Evolutionary conservation across 1,140 invertebrate species (phyloP).

Genomic region (Bicyclus anynana): DNA sequence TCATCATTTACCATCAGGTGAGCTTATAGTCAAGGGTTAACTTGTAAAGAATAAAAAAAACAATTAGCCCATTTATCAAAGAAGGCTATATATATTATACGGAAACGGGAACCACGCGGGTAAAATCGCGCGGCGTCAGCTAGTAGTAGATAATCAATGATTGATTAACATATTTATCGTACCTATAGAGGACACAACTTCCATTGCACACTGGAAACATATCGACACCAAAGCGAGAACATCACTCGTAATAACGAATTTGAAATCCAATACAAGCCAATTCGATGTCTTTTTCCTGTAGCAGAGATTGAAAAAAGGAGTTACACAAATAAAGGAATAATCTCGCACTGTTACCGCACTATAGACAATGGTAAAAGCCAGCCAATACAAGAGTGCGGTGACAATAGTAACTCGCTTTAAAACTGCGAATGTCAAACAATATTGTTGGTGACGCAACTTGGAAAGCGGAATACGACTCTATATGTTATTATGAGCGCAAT

Average conservation of each 20-base stretch:
- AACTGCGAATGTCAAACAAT: slow-evolving; percentile 7
- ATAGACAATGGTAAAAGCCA: slow-evolving; percentile 18
- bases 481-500: not conserved
- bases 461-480: not conserved
- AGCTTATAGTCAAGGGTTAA: too few species aligned
- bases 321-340: slow-evolving; percentile 26
- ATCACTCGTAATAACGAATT: slow-evolving; percentile 59
- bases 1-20: too few species aligned
- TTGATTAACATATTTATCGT: too few species aligned
- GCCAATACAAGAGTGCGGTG: slow-evolving; percentile 17
- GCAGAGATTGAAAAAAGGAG: slow-evolving; percentile 19
- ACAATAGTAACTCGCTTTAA: slow-evolving; percentile 11
- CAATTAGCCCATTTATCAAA: too few species aligned
- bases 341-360: slow-evolving; percentile 17
- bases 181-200: too few species aligned
- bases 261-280: slow-evolving; percentile 55
- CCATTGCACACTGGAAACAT: slow-evolving; percentile 33
- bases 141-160: too few species aligned
- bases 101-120: too few species aligned
- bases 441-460: slow-evolving; percentile 6
- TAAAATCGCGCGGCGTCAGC: too few species aligned
- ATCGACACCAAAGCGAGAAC: slow-evolving; percentile 51
- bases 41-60: too few species aligned
- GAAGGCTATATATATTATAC: too few species aligned
- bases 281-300: slow-evolving; percentile 37